These are phyloP conservation scores for Melanargia galathea DNA, from an alignment of 2,888 invertebrate species.

Conservation along the genomic window DNA sequence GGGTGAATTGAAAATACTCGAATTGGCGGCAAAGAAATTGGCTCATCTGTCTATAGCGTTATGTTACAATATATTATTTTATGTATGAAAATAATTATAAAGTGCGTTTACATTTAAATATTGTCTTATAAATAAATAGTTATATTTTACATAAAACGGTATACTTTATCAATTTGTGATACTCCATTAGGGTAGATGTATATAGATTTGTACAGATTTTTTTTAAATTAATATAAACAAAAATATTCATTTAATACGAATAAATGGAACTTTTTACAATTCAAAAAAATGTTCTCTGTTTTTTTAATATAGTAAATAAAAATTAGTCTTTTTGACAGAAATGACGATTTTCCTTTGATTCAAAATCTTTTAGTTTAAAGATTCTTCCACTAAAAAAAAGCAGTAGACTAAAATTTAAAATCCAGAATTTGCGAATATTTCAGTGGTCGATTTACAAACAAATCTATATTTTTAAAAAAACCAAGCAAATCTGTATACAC, in stretches of 20 bases:
- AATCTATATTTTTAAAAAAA: neutral
- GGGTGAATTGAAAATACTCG: neutral
- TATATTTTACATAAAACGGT: conserved; percentile 28
- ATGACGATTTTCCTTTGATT: too few relatives aligned
- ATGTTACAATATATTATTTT: neutral
- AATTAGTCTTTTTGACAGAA: too few relatives aligned
- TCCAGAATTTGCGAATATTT: neutral
- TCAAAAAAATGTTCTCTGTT: too few relatives aligned
- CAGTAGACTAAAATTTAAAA: neutral
- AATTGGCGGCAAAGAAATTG: neutral
- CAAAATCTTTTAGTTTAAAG: neutral
- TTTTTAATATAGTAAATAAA: too few relatives aligned
- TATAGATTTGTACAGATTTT: neutral
- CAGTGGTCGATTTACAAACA: neutral
- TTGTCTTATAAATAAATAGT: conserved; percentile 25
- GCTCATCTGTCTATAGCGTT: neutral
- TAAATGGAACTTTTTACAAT: neutral
- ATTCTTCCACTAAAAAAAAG: neutral
- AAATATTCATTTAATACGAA: neutral
- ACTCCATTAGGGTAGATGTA: neutral
- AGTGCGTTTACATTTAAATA: conserved; percentile 14
- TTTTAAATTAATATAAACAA: neutral
- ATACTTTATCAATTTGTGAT: conserved; percentile 1
- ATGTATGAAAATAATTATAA: conserved; percentile 11
- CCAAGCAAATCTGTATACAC: conserved; percentile 2